Evolutionary conservation across 2,888 invertebrate species (phyloP).

Genomic region (Hypomecis atomaria): DNA sequence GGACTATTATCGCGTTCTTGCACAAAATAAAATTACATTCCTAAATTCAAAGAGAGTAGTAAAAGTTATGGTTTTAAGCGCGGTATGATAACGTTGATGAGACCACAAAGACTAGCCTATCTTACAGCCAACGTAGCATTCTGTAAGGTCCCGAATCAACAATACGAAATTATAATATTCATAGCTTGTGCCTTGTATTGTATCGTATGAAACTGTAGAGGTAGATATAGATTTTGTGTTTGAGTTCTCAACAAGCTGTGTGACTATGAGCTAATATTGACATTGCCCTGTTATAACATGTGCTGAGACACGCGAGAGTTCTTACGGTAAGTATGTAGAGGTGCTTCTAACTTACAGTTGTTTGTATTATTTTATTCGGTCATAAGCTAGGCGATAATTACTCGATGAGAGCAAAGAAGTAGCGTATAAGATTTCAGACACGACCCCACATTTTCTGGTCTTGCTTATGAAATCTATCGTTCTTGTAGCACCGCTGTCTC

Average conservation of each 20-base stretch:
- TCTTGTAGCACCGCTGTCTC: not conserved
- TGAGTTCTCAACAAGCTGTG: not conserved
- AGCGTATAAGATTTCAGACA: not conserved
- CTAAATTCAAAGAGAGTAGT: too few relatives aligned
- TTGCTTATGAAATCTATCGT: conserved; percentile 10
- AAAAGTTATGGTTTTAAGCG: too few relatives aligned
- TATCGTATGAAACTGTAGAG: conserved; percentile 1
- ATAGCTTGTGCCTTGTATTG: not conserved
- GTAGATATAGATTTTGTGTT: conserved; percentile 6
- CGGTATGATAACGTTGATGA: too few relatives aligned
- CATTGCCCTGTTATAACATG: not conserved
- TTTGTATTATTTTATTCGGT: too few relatives aligned
- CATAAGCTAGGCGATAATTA: too few relatives aligned
- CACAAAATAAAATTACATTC: too few relatives aligned
- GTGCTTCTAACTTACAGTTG: too few relatives aligned
- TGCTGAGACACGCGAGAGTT: not conserved
- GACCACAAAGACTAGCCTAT: too few relatives aligned
- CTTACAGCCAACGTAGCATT: too few relatives aligned
- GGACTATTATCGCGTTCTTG: too few relatives aligned
- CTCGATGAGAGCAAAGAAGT: too few relatives aligned
- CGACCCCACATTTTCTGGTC: not conserved
- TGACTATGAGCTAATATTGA: conserved; percentile 14
- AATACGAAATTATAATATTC: conserved; percentile 4
- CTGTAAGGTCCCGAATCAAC: too few relatives aligned
- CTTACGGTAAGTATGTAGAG: not conserved